phyloP scores from a whole-genome alignment of 92 coral and sea anemone species.

The Epizoanthus rinbou region DNA sequence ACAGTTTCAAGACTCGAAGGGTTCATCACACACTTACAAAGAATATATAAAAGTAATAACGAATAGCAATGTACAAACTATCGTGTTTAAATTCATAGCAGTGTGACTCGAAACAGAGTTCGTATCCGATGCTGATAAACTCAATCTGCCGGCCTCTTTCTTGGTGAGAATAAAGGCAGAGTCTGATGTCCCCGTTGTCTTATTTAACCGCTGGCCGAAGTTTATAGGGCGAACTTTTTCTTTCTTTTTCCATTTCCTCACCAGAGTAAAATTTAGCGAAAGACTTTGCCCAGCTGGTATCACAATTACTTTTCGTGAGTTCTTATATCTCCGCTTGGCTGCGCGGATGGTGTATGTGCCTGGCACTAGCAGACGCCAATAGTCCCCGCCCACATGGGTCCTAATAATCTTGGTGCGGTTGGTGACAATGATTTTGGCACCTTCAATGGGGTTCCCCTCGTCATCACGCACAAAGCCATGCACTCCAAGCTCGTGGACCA shows the following conservation, averaged over 20 bases:
- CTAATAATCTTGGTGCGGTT: conserved; percentile 80
- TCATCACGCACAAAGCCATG: conserved; percentile 85
- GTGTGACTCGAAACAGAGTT: conserved; percentile 5
- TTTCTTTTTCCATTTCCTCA: conserved; percentile 40
- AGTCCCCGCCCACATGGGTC: conserved; percentile 82
- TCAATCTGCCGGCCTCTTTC: neutral
- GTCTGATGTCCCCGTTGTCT: neutral
- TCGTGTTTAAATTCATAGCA: neutral
- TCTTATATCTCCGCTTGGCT: conserved; percentile 64
- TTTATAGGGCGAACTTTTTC: neutral
- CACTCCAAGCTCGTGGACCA: conserved; percentile 88
- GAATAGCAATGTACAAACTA: neutral
- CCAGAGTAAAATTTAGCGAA: conserved; percentile 71
- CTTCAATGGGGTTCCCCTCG: conserved; percentile 78
- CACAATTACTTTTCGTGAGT: conserved; percentile 62
- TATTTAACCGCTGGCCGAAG: neutral
- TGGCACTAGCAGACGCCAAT: conserved; percentile 87
- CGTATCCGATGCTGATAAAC: conserved; percentile 12
- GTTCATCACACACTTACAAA: neutral
- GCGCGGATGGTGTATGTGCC: conserved; percentile 83
- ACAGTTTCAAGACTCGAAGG: neutral
- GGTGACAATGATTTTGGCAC: conserved; percentile 82
- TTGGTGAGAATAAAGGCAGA: conserved; percentile 21
- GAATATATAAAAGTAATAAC: neutral
- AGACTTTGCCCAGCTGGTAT: conserved; percentile 61